Evolutionary conservation across 2,113 vertebrate species (phyloP).

Genomic region (Triplophysa tibetana): DNA sequence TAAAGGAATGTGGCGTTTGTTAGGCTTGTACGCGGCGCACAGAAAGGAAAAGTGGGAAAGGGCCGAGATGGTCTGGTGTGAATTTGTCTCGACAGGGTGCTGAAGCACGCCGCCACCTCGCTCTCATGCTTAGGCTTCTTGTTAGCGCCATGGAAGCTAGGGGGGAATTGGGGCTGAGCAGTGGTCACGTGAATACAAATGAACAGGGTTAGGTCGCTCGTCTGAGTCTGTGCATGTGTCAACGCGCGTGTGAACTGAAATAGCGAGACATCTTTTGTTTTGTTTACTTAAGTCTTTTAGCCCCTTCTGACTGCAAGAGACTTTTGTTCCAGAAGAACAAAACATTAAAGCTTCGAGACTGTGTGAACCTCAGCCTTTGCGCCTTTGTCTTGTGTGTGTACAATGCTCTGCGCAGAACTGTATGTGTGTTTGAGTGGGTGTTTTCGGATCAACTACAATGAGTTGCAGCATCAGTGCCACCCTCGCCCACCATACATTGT

Average conservation of each 20-base stretch:
- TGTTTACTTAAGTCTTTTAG: conserved; percentile 21
- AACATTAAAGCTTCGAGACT: neutral
- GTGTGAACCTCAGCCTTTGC: neutral
- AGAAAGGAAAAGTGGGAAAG: conserved; percentile 39
- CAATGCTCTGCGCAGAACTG: neutral
- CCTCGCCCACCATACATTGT: no score
- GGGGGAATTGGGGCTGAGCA: conserved; percentile 25
- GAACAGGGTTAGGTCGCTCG: conserved; percentile 37
- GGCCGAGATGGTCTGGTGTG: conserved; percentile 35
- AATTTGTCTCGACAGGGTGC: conserved; percentile 44
- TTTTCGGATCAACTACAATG: neutral
- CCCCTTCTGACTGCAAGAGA: neutral
- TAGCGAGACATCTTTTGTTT: conserved; percentile 6
- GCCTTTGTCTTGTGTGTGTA: conserved; percentile 3
- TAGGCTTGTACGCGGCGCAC: conserved; percentile 19
- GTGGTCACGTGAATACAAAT: conserved; percentile 54
- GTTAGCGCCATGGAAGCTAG: conserved; percentile 28
- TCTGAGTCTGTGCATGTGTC: conserved; percentile 34
- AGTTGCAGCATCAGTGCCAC: no score
- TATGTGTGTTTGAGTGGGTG: neutral
- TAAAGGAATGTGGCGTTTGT: conserved; percentile 43
- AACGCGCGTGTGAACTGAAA: conserved; percentile 5
- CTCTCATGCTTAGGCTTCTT: conserved; percentile 35
- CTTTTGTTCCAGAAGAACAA: conserved; percentile 8
- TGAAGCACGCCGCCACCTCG: conserved; percentile 45